These are phyloP conservation scores for Thunnus thynnus DNA, from an alignment of 2,113 vertebrate genomes.

Conservation along the genomic window DNA sequence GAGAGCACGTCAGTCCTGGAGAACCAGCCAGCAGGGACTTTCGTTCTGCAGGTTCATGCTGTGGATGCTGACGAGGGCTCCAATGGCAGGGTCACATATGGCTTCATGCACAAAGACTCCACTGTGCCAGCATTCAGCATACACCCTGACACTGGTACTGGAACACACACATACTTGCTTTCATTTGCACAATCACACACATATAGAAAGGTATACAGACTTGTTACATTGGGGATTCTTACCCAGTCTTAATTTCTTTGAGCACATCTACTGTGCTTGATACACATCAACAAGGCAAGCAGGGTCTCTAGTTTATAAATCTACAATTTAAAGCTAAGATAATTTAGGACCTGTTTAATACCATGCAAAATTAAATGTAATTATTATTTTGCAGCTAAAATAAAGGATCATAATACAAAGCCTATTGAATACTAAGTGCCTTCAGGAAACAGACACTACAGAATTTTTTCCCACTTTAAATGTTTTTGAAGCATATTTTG, in stretches of 20 bases:
- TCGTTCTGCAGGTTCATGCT: slow-evolving; percentile 90
- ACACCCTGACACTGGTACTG: slow-evolving; percentile 90
- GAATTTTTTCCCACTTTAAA: not conserved
- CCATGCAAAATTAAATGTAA: not conserved
- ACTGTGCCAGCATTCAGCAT: slow-evolving; percentile 90
- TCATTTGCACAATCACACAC: not conserved
- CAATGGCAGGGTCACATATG: slow-evolving; percentile 91
- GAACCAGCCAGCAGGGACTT: slow-evolving; percentile 90
- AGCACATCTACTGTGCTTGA: not conserved
- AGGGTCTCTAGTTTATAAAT: not conserved
- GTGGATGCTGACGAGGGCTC: slow-evolving; percentile 91
- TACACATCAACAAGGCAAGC: not conserved
- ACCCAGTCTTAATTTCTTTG: not conserved
- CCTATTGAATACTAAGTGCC: not conserved
- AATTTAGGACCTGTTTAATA: not conserved
- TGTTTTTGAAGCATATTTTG: not conserved
- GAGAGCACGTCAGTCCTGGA: slow-evolving; percentile 90
- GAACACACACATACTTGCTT: not conserved
- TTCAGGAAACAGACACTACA: not conserved
- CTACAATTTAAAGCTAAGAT: not conserved
- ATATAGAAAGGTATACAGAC: not conserved
- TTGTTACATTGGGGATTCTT: not conserved
- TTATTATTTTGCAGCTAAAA: not conserved
- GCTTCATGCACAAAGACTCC: slow-evolving; percentile 92
- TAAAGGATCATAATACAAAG: not conserved